phyloP scores from a whole-genome alignment of 2,888 invertebrate species.

The Lingula anatina region DNA sequence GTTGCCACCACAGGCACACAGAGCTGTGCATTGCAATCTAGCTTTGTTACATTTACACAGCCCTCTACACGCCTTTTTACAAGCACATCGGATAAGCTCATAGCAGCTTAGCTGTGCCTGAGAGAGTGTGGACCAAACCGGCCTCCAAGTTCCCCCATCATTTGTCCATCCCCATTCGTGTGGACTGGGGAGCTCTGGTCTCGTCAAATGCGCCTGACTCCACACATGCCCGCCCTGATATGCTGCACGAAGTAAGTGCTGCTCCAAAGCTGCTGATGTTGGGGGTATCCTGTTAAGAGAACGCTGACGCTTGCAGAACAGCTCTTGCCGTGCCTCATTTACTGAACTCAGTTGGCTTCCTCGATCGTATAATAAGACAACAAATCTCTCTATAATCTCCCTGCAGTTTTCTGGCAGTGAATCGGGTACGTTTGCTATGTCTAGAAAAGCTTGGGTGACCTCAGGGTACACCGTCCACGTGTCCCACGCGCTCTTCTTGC shows the following conservation, averaged over 20 bases:
- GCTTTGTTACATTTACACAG: too few species aligned
- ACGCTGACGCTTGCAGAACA: constrained; percentile 12
- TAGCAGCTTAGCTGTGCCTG: too few species aligned
- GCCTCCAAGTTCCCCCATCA: too few species aligned
- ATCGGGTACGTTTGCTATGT: too few species aligned
- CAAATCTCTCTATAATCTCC: constrained; percentile 12
- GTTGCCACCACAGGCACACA: too few species aligned
- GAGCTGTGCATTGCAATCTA: too few species aligned
- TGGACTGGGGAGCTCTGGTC: constrained; percentile 1
- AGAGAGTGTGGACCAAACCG: too few species aligned
- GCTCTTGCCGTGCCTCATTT: constrained; percentile 12
- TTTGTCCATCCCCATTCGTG: constrained; percentile 8
- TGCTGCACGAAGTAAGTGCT: constrained; percentile 14
- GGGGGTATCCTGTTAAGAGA: constrained; percentile 14
- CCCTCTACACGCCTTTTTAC: too few species aligned
- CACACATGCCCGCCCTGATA: constrained; percentile 14
- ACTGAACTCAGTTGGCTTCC: constrained; percentile 6
- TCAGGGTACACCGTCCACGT: too few species aligned
- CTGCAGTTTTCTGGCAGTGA: too few species aligned
- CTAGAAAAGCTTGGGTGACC: too few species aligned
- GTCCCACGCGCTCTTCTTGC: constrained; percentile 10
- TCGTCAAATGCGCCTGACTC: constrained; percentile 3
- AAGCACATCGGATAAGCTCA: too few species aligned
- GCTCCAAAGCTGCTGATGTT: constrained; percentile 13
- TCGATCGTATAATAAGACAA: constrained; percentile 16